phyloP scores from a whole-genome alignment of 2,113 vertebrate species.

The Menura novaehollandiae region DNA sequence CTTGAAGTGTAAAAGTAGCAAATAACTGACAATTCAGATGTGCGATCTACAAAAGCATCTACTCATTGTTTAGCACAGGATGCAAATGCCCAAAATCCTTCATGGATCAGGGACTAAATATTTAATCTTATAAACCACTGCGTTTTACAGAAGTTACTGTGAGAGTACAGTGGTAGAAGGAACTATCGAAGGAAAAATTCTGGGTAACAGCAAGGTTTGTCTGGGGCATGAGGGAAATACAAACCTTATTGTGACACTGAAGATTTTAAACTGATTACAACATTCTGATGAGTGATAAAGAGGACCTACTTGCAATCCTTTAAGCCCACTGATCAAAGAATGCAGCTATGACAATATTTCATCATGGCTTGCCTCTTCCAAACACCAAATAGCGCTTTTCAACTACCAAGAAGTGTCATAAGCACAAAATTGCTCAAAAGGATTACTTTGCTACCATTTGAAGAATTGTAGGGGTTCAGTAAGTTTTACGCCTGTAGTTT shows the following conservation, averaged over 20 bases:
- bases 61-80: not conserved
- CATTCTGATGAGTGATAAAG: not conserved
- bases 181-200: not conserved
- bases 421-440: not conserved
- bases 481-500: not conserved
- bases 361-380: not conserved
- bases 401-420: not conserved
- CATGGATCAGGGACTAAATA: not conserved
- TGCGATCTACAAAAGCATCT: not conserved
- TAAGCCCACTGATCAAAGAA: not conserved
- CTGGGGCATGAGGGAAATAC: not conserved
- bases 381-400: not conserved
- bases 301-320: not conserved
- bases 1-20: not conserved
- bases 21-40: not conserved
- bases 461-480: not conserved
- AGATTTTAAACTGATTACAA: not conserved
- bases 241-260: not conserved
- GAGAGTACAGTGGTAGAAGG: not conserved
- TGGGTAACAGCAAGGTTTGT: not conserved
- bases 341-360: not conserved
- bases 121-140: not conserved
- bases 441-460: not conserved
- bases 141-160: not conserved
- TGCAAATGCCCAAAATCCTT: not conserved